A percentile compares a stretch with the other conserved stretches of the same genome.
These are phyloP conservation scores for Amorpha juglandis DNA, from an alignment of 2,888 invertebrate genomes.

Conservation along the genomic window DNA sequence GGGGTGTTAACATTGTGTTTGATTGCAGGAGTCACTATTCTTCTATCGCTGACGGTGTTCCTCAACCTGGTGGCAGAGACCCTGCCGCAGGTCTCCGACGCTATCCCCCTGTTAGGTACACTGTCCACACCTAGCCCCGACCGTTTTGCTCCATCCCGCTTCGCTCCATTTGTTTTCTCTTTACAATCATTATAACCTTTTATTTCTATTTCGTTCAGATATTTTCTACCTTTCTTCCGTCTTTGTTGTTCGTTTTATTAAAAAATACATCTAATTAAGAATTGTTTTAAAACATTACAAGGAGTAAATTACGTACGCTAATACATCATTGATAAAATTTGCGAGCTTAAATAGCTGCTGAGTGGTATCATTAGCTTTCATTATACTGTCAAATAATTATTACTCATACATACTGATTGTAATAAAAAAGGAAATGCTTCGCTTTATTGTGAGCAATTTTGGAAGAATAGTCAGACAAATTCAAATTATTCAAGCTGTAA, in stretches of 20 bases:
- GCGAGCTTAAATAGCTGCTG: conserved; percentile 42
- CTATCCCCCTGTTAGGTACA: conserved; percentile 99
- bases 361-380: conserved; percentile 49
- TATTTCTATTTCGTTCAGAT: conserved; percentile 57
- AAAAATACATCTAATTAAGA: conserved; percentile 55
- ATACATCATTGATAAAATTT: conserved; percentile 42
- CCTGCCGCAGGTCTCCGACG: conserved; percentile 99
- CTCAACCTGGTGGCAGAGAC: conserved; percentile 99
- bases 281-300: conserved; percentile 81
- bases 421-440: conserved; percentile 23
- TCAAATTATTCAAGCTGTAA: conserved; percentile 30
- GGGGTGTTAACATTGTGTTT: conserved; percentile 73
- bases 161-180: conserved; percentile 61
- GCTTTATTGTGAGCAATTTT: conserved; percentile 25
- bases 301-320: conserved; percentile 76
- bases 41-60: conserved; percentile 99
- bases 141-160: conserved; percentile 63
- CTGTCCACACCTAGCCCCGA: conserved; percentile 73
- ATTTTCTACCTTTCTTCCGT: conserved; percentile 47
- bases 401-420: conserved; percentile 16
- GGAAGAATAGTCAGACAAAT: neutral
- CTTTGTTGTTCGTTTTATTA: conserved; percentile 53
- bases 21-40: conserved; percentile 99
- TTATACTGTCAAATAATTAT: conserved; percentile 35
- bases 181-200: conserved; percentile 53